A percentile compares a stretch with the other conserved stretches of the same genome.
phyloP scores from a whole-genome alignment of 1,140 invertebrate genomes.

The Ditylenchus dipsaci region DNA sequence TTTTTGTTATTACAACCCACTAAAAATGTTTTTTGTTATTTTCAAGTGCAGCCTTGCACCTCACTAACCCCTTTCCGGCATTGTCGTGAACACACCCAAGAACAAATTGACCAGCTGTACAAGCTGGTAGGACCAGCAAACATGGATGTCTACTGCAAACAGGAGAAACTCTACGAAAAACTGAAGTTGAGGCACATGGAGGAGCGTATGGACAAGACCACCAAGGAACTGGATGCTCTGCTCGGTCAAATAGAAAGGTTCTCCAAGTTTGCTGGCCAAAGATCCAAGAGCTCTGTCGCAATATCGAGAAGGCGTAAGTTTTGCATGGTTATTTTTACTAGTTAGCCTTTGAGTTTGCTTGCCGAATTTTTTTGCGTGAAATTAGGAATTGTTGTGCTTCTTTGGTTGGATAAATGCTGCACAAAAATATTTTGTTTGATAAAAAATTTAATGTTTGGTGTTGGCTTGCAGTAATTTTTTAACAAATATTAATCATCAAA shows the following conservation, averaged over 20 bases:
- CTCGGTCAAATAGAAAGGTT: background rate
- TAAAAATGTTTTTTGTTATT: background rate
- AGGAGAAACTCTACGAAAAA: constrained; percentile 1
- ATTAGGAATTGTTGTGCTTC: too few species aligned
- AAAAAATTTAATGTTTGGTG: background rate
- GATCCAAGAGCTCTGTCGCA: background rate
- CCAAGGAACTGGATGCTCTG: background rate
- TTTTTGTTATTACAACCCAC: background rate
- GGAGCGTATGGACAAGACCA: background rate
- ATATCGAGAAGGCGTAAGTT: background rate
- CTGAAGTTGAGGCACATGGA: constrained; percentile 6
- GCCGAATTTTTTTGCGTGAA: too few species aligned
- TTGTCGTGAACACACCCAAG: background rate
- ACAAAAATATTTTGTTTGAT: background rate
- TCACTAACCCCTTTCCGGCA: background rate
- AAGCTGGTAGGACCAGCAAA: background rate
- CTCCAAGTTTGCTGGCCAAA: background rate
- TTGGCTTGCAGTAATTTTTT: background rate
- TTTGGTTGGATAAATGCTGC: background rate
- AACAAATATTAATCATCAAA: background rate
- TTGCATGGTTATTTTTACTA: background rate
- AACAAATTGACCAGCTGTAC: constrained; percentile 1
- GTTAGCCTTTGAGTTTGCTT: background rate
- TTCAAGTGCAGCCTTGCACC: too few species aligned
- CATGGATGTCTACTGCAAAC: background rate